Base-by-base conservation (phyloP, 1,140 invertebrate species). In the Scaptomyza hsui region DNA sequence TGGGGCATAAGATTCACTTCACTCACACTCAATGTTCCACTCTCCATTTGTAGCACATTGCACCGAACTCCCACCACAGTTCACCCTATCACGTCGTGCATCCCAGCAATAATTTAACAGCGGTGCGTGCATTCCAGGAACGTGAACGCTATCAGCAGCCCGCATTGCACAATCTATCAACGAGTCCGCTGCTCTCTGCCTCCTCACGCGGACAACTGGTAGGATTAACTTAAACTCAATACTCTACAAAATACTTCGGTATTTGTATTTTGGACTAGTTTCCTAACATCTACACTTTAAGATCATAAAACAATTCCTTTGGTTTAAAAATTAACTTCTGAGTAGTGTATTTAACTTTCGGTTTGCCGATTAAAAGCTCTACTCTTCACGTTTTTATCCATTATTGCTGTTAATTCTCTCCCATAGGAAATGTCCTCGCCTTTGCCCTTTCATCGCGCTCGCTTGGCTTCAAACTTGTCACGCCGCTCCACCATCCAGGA, bases 401-500 rank as follows among this genome's bases (percentile, higher is more conserved):
- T 62, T 47, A 53, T 42, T 39, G 4, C 7, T n/a, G 3, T 69
- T 44, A 18, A 6, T 45, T 52, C 10, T 37, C 7, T 45, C 4
- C 12, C 53, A 10, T 52, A 91, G 90, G 89, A 90, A 74, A 85
- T 91, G 89, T 92, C 92, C 29, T 88, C 82, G 37, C 90, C 80
- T 6, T 75, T 92, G 59, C 78, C 91, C 24, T 82, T 89, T 59
- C 93, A 92, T 18, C 92, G 93, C 4, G 57, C 92, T 91, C 70
- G 93, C 83, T 7, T 88, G 68, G 64, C 75, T 4, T 55, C 82
- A 1, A 88, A 89, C 91, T 92, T 93, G 65, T 93, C 93, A 0
- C 77, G 93, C 1, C 93, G 93, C 6, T 91, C 93, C 19, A 93
- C 93, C 37, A 94, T 95, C 53, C 94, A 95, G 91, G 95, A 96